These are phyloP conservation scores for Alloplasta piceator DNA, from an alignment of 2,888 invertebrate species.

Conservation along the genomic window DNA sequence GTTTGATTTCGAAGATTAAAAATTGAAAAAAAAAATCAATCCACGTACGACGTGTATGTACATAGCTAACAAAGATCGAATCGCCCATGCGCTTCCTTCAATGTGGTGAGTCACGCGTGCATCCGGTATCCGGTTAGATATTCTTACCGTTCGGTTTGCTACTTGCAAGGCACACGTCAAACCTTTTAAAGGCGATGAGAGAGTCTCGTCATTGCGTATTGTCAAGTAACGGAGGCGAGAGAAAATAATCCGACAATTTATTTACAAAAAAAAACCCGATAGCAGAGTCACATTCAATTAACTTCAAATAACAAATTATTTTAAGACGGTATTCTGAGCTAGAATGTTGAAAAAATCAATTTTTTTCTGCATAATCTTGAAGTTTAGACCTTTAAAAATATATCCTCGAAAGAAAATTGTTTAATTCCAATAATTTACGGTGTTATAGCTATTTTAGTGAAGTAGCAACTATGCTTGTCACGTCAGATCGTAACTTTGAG, in stretches of 20 bases:
- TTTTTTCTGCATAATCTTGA: no score
- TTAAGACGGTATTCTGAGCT: no score
- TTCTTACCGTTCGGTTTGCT: constrained; percentile 37
- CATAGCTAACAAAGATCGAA: constrained; percentile 51
- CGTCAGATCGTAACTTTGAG: no score
- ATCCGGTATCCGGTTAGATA: constrained; percentile 59
- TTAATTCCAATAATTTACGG: no score
- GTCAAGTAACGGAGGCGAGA: not conserved
- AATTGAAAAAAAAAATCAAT: constrained; percentile 8
- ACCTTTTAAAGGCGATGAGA: constrained; percentile 53
- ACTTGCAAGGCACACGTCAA: constrained; percentile 19
- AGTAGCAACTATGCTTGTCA: no score
- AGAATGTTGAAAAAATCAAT: no score
- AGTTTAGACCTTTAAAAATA: no score
- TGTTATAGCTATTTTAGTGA: no score
- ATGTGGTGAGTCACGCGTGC: constrained; percentile 63
- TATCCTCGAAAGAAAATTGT: no score
- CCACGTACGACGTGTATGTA: not conserved
- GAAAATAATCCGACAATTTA: not conserved
- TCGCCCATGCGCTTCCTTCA: constrained; percentile 59
- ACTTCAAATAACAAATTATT: no score
- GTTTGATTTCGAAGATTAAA: not conserved
- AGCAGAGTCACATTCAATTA: no score
- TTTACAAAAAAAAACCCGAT: no score
- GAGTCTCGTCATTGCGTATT: constrained; percentile 17